A percentile compares a stretch with the other conserved stretches of the same genome.
Evolutionary conservation across 2,888 invertebrate genomes (phyloP).

Genomic region (Lasioglossum pauxillum): DNA sequence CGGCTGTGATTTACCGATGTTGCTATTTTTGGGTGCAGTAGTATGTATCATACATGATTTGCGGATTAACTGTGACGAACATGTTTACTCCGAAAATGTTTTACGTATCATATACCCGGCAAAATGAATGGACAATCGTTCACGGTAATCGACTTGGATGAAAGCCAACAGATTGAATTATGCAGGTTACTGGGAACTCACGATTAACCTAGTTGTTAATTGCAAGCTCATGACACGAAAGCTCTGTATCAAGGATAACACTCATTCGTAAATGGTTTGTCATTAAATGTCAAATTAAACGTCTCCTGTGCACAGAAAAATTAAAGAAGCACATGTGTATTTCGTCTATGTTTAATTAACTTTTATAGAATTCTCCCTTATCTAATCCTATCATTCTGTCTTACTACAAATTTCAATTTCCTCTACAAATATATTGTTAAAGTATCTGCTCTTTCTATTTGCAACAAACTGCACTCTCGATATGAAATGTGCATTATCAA

Average conservation of each 20-base stretch:
- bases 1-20: neutral
- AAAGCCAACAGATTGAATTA: slow-evolving; percentile 40
- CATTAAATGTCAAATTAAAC: neutral
- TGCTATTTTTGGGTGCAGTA: neutral
- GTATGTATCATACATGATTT: neutral
- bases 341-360: neutral
- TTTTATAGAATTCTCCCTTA: neutral
- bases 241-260: slow-evolving; percentile 6
- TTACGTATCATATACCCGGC: neutral
- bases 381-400: no score
- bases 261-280: neutral
- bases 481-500: neutral
- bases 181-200: slow-evolving; percentile 19
- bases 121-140: slow-evolving; percentile 15
- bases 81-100: neutral
- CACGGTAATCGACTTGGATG: slow-evolving; percentile 47
- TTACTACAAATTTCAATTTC: neutral
- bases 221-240: slow-evolving; percentile 8
- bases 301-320: neutral
- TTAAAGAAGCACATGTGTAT: no score
- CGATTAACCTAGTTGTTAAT: slow-evolving; percentile 46
- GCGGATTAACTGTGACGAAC: neutral
- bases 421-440: neutral
- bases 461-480: neutral
- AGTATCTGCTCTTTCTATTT: neutral